Base-by-base conservation (phyloP, 2,888 invertebrate genomes). In the Syrista parreyssii region DNA sequence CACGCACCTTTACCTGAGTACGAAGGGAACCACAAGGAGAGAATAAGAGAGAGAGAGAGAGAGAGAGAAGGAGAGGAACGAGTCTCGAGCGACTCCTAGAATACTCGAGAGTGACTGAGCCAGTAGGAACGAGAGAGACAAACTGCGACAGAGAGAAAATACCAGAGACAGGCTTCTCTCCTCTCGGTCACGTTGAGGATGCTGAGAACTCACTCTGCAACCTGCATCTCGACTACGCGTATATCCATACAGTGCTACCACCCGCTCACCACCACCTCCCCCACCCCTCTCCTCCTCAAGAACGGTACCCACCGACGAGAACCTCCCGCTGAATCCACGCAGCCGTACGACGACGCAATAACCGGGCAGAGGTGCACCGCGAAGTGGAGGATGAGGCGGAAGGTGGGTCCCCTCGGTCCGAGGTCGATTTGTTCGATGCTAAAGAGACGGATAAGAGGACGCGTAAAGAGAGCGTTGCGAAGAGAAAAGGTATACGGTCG, bases 141-240 rank as follows among this genome's bases (percentile, higher is more conserved):
- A 74, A 30, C n/a, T n/a, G n/a, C n/a, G 74, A 78, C 68, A 31
- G 15, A 73, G 68, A 73, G 40, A 40, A 4, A 40, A 40, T 40
- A 40, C 40, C 55, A 71, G 78, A 68, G 73, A 76, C 71, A 71
- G 71, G 71, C 71, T 31, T 23, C 31, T 71, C 31, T 33, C 33
- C 71, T 32, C 71, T 31, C 31, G 23, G 36, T 34, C 36, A 23
- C 79, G 79, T 79, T 72, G 79, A 73, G 79, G 81, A 82, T 79
- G 82, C 82, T 84, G 84, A 84, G 82, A 84, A 84, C 82, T 84
- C 84, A 84, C 83, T 85, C 78, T 69, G 75, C 80, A 76, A 79
- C 75, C 73, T 76, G 79, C 81, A 76, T 82, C 78, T 80, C 79
- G 69, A 79, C 76, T 79, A 78, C 78, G 79, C 79, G 68, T 77